Conservation (phyloP, 2,113 vertebrate species). For the Epinephelus lanceolatus region DNA sequence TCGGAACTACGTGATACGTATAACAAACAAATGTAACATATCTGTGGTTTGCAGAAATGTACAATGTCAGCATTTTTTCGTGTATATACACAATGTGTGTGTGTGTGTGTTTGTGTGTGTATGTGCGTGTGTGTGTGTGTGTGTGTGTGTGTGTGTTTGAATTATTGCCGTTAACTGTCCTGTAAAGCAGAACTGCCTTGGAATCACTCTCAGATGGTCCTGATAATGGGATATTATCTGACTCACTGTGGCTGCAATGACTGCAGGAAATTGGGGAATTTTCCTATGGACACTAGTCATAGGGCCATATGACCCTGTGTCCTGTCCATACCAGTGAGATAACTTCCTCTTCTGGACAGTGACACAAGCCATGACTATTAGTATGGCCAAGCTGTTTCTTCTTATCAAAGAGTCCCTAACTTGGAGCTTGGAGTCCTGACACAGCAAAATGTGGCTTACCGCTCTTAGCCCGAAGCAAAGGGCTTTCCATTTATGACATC, state of each 20-base stretch:
- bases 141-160: conserved; percentile 3
- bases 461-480: conserved; percentile 23
- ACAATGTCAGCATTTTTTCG: no score
- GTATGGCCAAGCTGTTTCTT: conserved; percentile 19
- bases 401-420: conserved; percentile 38
- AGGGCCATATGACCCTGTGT: conserved; percentile 56
- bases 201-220: conserved; percentile 74
- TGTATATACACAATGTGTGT: background rate
- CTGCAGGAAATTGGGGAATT: conserved; percentile 81
- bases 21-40: no score
- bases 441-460: conserved; percentile 46
- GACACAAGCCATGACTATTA: conserved; percentile 36
- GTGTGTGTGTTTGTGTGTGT: conserved; percentile 9
- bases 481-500: conserved; percentile 38
- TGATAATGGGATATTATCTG: conserved; percentile 65
- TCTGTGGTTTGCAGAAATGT: no score
- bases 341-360: conserved; percentile 44
- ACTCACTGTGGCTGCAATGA: conserved; percentile 52
- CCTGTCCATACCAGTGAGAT: conserved; percentile 55
- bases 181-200: conserved; percentile 51
- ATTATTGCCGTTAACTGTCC: conserved; percentile 31
- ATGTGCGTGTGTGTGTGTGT: conserved; percentile 20
- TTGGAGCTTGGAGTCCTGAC: conserved; percentile 38
- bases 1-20: no score
- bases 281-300: conserved; percentile 60